These are phyloP conservation scores for Platichthys stellatus DNA, from an alignment of 2,113 vertebrate genomes.

Conservation along the genomic window DNA sequence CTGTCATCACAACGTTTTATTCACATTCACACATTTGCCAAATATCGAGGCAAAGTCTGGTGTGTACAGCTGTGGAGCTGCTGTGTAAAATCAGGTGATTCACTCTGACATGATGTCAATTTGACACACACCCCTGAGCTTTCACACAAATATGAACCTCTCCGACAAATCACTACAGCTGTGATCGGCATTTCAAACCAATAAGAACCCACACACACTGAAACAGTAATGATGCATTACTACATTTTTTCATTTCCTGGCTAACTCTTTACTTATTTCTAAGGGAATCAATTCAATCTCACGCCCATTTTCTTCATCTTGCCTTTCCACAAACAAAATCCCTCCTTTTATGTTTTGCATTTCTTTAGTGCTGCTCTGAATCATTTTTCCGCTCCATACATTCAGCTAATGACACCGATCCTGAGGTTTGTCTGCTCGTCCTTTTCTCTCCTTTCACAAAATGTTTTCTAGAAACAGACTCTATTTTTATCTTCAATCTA, in stretches of 20 bases:
- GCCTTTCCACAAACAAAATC: too few species aligned
- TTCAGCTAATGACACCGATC: conserved; percentile 27
- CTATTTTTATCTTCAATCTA: too few species aligned
- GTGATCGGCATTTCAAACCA: neutral
- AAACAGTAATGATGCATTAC: neutral
- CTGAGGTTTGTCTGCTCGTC: conserved; percentile 13
- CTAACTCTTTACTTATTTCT: neutral
- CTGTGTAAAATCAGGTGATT: conserved; percentile 28
- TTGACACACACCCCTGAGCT: conserved; percentile 5
- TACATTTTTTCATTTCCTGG: neutral
- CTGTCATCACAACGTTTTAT: neutral
- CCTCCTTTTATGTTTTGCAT: too few species aligned
- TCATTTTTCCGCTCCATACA: conserved; percentile 2
- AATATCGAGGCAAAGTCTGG: neutral
- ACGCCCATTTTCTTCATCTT: too few species aligned
- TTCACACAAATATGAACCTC: conserved; percentile 24
- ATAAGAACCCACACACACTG: neutral
- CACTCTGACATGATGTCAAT: conserved; percentile 28
- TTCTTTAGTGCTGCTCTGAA: too few species aligned
- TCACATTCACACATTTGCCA: neutral
- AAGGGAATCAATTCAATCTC: too few species aligned
- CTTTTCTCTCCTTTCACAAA: neutral
- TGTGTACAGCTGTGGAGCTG: neutral
- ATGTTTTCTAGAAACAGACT: neutral
- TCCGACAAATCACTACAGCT: conserved; percentile 3